phyloP scores from a whole-genome alignment of 2,888 invertebrate species.

The Lithophane leautieri region DNA sequence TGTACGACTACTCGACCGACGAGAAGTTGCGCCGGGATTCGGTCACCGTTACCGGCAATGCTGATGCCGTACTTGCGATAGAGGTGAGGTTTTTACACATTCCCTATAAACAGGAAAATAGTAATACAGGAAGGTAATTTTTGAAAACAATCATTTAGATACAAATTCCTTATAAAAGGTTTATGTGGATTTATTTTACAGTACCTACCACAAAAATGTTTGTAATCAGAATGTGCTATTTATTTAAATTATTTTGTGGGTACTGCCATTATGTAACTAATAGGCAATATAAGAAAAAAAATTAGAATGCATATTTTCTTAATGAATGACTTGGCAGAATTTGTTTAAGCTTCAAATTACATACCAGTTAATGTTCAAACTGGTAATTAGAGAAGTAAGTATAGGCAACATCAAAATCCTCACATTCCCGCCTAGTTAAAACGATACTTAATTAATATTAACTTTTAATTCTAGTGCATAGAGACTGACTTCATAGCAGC shows the following conservation, averaged over 20 bases:
- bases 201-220: neutral
- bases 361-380: neutral
- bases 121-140: neutral
- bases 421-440: neutral
- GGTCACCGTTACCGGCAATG: conserved; percentile 81
- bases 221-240: neutral
- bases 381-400: neutral
- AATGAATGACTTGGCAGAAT: neutral
- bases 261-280: neutral
- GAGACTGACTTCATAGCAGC: conserved; percentile 91
- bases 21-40: conserved; percentile 82
- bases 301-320: neutral
- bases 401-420: neutral
- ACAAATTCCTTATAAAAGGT: neutral
- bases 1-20: conserved; percentile 85
- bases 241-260: neutral
- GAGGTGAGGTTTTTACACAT: conserved; percentile 77
- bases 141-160: neutral
- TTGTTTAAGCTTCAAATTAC: neutral
- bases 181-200: neutral
- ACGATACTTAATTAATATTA: neutral
- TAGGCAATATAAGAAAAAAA: neutral
- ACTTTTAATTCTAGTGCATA: conserved; percentile 87
- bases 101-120: neutral
- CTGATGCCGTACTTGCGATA: conserved; percentile 86